phyloP scores from a whole-genome alignment of 2,113 vertebrate genomes.

The Platichthys flesus region DNA sequence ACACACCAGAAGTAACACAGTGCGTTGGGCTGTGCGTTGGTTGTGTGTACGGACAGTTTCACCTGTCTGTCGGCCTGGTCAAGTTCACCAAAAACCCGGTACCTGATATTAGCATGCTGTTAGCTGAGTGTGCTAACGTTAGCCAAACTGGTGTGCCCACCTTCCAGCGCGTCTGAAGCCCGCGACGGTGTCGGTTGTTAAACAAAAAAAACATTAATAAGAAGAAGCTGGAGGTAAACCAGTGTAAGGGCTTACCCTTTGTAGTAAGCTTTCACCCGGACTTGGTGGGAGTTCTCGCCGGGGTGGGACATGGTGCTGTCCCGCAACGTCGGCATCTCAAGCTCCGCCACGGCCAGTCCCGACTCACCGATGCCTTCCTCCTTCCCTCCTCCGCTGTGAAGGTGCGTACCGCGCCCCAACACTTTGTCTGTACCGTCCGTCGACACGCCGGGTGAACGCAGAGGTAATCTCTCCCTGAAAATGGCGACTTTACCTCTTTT shows the following conservation, averaged over 20 bases:
- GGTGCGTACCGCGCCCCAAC: constrained; percentile 54
- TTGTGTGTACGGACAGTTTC: constrained; percentile 54
- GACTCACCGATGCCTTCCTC: constrained; percentile 63
- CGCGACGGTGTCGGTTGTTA: too few relatives aligned
- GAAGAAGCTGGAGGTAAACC: fast-evolving
- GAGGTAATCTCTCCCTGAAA: constrained; percentile 8
- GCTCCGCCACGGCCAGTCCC: constrained; percentile 67
- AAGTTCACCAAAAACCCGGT: constrained; percentile 60
- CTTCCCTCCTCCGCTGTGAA: constrained; percentile 36
- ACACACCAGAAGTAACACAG: not conserved
- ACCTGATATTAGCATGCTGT: constrained; percentile 53
- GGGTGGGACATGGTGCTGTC: constrained; percentile 93
- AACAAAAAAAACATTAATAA: not conserved
- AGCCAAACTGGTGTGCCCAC: constrained; percentile 50
- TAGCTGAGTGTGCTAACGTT: constrained; percentile 62
- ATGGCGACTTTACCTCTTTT: not conserved
- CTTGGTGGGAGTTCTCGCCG: constrained; percentile 86
- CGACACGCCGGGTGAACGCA: constrained; percentile 8
- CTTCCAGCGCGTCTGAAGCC: not conserved
- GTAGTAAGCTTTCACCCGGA: constrained; percentile 93
- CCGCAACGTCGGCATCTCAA: constrained; percentile 95
- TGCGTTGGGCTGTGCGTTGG: not conserved
- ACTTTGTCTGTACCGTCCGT: constrained; percentile 28
- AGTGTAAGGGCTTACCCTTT: constrained; percentile 85
- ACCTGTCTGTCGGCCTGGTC: constrained; percentile 43